A percentile compares a stretch with the other conserved stretches of the same genome.
phyloP scores from a whole-genome alignment of 2,888 invertebrate genomes.

The Ichneumoninae sp. region DNA sequence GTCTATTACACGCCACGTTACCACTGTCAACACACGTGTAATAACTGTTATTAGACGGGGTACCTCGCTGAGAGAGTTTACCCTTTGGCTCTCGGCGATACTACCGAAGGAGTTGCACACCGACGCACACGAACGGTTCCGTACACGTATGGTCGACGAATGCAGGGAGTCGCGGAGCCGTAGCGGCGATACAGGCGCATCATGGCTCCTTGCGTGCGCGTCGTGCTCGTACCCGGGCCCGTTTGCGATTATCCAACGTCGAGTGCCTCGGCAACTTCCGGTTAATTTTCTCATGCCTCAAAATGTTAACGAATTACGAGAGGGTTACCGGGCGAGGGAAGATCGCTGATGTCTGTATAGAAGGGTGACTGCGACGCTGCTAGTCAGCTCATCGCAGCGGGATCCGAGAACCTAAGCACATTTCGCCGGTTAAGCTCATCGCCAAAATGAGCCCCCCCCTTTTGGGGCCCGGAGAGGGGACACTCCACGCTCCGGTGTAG shows the following conservation, averaged over 20 bases:
- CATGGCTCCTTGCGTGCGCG: conserved; percentile 35
- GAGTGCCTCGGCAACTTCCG: neutral
- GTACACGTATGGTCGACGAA: conserved; percentile 42
- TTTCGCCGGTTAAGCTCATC: conserved; percentile 68
- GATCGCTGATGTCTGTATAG: conserved; percentile 30
- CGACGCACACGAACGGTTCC: neutral
- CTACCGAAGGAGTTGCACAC: conserved; percentile 45
- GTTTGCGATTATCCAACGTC: conserved; percentile 1
- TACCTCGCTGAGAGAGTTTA: conserved; percentile 65
- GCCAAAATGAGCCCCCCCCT: conserved; percentile 42
- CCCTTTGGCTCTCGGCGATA: conserved; percentile 66
- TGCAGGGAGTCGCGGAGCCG: conserved; percentile 27
- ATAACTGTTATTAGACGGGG: conserved; percentile 81
- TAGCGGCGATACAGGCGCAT: conserved; percentile 16
- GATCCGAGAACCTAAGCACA: conserved; percentile 73
- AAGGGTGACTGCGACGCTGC: conserved; percentile 33
- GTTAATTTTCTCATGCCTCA: neutral
- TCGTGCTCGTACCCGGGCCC: neutral
- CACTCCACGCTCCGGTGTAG: neutral
- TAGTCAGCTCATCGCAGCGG: conserved; percentile 56
- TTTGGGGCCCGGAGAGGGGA: neutral
- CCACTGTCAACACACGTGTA: conserved; percentile 81
- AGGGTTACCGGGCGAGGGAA: neutral
- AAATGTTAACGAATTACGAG: neutral
- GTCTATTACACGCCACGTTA: conserved; percentile 78